Percentiles rank a stretch among this genome's conserved stretches.
These are phyloP conservation scores for Leptopilina syphax DNA, from an alignment of 2,888 invertebrate genomes.

Conservation along the genomic window DNA sequence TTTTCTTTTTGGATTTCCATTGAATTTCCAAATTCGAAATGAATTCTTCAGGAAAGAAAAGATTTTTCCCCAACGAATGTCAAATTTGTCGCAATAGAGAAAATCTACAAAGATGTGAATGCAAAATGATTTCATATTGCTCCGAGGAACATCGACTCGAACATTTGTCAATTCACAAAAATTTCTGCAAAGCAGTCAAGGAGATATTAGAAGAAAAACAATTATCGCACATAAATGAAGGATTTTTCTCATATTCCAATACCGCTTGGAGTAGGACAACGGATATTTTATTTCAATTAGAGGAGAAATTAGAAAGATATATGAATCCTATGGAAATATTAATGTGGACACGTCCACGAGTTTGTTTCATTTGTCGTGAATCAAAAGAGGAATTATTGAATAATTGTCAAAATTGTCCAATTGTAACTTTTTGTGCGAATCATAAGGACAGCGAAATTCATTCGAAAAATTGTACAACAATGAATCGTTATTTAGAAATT, in stretches of 20 bases:
- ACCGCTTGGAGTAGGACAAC: too few species aligned
- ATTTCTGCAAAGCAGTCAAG: background rate
- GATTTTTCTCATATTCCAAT: background rate
- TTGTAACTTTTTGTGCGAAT: background rate
- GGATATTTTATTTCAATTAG: too few species aligned
- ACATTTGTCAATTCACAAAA: background rate
- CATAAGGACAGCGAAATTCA: too few species aligned
- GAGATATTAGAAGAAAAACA: background rate
- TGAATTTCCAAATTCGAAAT: too few species aligned
- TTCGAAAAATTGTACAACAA: background rate
- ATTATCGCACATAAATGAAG: background rate
- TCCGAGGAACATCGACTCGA: background rate
- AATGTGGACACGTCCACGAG: too few species aligned
- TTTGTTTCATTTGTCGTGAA: too few species aligned
- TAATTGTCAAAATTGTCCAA: background rate
- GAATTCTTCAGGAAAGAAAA: too few species aligned
- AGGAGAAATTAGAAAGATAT: background rate
- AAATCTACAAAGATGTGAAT: background rate
- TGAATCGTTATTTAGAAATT: too few species aligned
- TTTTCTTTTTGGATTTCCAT: too few species aligned
- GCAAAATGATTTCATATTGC: background rate
- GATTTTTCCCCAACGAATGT: too few species aligned
- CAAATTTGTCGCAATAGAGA: too few species aligned
- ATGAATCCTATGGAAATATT: background rate
- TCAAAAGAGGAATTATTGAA: background rate